Conservation (phyloP, 2,888 invertebrate species). For the Drosophila buzzatii region DNA sequence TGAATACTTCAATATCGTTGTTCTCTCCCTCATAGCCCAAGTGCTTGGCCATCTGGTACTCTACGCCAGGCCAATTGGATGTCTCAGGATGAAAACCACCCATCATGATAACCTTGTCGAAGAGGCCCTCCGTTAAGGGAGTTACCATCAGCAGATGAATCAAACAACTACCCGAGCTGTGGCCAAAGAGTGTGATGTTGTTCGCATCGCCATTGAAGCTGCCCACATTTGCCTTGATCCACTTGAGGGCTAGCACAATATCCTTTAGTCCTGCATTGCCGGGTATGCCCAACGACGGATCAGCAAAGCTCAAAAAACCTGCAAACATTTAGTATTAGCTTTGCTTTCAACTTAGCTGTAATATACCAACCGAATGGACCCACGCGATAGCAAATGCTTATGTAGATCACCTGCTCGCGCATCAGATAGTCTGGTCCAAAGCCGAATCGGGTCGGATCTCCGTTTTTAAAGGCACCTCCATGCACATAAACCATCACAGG, state of each 20-base stretch:
- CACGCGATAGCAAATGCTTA: conserved; percentile 85
- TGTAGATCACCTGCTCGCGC: conserved; percentile 83
- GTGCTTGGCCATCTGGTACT: conserved; percentile 73
- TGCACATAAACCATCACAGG: conserved; percentile 76
- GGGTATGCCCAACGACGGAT: conserved; percentile 84
- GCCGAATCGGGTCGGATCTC: conserved; percentile 68
- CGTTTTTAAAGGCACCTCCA: conserved; percentile 61
- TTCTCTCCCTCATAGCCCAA: conserved; percentile 80
- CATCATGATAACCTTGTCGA: conserved; percentile 82
- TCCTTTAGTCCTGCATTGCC: conserved; percentile 86
- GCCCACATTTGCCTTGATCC: conserved; percentile 85
- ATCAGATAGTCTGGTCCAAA: conserved; percentile 85
- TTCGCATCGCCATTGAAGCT: conserved; percentile 86
- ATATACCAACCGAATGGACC: conserved; percentile 81
- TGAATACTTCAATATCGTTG: conserved; percentile 58
- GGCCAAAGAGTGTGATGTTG: conserved; percentile 86
- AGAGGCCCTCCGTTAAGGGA: conserved; percentile 84
- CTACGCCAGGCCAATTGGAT: conserved; percentile 48
- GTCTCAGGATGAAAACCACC: conserved; percentile 60
- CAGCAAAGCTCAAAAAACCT: conserved; percentile 86
- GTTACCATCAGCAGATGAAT: conserved; percentile 85
- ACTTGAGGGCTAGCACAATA: conserved; percentile 85
- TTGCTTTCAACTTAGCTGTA: neutral
- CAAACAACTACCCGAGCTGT: conserved; percentile 85
- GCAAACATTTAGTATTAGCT: neutral